Conservation (phyloP, 2,113 vertebrate genomes). For the Anoplopoma fimbria region DNA sequence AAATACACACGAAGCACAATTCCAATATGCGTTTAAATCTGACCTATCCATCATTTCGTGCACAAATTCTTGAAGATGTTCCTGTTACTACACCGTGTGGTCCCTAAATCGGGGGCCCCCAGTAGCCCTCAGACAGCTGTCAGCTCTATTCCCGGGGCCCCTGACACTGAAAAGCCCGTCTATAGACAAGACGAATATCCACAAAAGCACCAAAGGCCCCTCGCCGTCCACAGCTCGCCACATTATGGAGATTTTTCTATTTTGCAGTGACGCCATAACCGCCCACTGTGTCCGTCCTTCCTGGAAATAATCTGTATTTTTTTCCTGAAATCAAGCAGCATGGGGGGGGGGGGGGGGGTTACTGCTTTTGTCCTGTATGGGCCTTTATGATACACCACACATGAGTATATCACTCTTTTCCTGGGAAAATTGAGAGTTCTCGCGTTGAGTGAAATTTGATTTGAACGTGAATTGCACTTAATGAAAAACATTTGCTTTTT, state of each 20-base stretch:
- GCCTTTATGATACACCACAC: background rate
- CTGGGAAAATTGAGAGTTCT: slow-evolving; percentile 1
- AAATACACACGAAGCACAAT: background rate
- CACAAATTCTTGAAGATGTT: background rate
- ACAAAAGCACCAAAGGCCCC: slow-evolving; percentile 19
- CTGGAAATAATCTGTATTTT: slow-evolving; percentile 6
- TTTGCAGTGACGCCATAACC: slow-evolving; percentile 6
- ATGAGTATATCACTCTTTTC: background rate
- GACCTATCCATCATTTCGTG: background rate
- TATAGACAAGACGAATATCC: slow-evolving; percentile 1
- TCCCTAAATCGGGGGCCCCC: background rate
- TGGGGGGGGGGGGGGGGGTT: background rate
- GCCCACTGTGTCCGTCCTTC: slow-evolving; percentile 29
- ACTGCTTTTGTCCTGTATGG: background rate
- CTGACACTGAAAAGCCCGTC: background rate
- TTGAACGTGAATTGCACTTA: background rate
- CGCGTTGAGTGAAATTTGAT: background rate
- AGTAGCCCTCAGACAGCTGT: slow-evolving; percentile 8
- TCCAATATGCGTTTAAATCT: background rate
- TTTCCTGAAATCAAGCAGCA: slow-evolving; percentile 9
- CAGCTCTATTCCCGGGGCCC: background rate
- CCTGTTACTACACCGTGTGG: background rate
- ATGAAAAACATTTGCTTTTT: background rate
- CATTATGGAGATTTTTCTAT: slow-evolving; percentile 39
- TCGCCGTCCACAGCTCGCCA: background rate